Conservation (phyloP, 1,140 invertebrate genomes). For the Tetramorium parvispinum region DNA sequence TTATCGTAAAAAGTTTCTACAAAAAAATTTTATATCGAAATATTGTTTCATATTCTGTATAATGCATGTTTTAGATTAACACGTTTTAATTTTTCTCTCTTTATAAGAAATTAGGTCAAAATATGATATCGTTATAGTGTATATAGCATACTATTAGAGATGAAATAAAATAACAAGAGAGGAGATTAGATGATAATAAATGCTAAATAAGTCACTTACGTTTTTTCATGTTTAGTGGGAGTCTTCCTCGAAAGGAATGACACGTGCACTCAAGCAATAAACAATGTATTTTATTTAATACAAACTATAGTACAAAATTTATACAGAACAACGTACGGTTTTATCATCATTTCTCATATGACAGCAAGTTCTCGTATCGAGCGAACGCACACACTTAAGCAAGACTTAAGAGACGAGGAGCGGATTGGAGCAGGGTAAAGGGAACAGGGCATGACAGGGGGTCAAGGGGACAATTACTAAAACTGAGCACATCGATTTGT, state of each 20-base stretch:
- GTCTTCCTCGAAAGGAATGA: background rate
- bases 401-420: conserved; percentile 68
- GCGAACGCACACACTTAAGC: conserved; percentile 80
- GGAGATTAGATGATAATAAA: background rate
- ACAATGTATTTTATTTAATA: conserved; percentile 86
- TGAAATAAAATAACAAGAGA: conserved; percentile 6
- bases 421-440: conserved; percentile 22
- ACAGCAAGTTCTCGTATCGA: conserved; percentile 80
- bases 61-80: background rate
- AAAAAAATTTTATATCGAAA: background rate
- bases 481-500: conserved; percentile 80
- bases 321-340: conserved; percentile 84
- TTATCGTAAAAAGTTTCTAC: background rate
- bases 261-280: conserved; percentile 83
- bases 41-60: background rate
- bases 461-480: conserved; percentile 72
- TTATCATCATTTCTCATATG: conserved; percentile 74
- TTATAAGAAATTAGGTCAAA: background rate
- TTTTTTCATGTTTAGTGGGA: background rate
- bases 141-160: background rate
- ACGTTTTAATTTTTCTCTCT: background rate
- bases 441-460: conserved; percentile 4
- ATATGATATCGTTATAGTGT: background rate
- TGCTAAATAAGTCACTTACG: background rate
- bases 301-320: conserved; percentile 87